Conservation (phyloP, 2,113 vertebrate genomes). For the Otolemur garnettii region DNA sequence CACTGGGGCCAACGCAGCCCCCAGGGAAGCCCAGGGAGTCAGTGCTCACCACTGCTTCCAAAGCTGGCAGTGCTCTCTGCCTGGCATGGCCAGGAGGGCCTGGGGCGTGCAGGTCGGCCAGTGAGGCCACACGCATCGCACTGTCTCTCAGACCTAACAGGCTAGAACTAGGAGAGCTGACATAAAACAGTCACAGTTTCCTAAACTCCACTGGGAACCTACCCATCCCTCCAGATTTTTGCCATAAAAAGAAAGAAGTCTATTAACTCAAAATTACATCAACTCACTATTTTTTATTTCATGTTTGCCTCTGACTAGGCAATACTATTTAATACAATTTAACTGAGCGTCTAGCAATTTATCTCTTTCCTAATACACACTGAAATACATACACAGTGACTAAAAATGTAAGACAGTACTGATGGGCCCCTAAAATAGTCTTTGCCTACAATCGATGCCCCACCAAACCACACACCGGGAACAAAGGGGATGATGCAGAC, state of each 20-base stretch:
- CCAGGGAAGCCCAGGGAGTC: not conserved
- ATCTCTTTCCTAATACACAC: not conserved
- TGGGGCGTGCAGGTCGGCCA: not conserved
- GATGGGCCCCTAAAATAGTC: too few relatives aligned
- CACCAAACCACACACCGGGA: fast-evolving
- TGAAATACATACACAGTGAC: not conserved
- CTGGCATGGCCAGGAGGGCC: not conserved
- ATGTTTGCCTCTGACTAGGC: not conserved
- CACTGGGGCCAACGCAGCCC: not conserved
- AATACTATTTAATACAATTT: too few relatives aligned
- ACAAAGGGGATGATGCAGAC: not conserved
- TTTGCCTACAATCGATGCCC: not conserved
- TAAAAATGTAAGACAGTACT: not conserved
- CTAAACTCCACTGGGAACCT: not conserved
- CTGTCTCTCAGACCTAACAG: not conserved
- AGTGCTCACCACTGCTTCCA: not conserved
- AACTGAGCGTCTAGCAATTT: not conserved
- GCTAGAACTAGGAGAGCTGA: not conserved
- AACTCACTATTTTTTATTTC: not conserved
- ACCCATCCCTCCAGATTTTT: too few relatives aligned
- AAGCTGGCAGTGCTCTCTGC: not conserved
- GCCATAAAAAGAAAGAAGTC: not conserved
- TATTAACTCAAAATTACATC: not conserved
- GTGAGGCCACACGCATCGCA: not conserved
- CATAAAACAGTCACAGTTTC: not conserved